Base-by-base conservation (phyloP, 2,113 vertebrate species). In the Leucoraja erinaceus region DNA sequence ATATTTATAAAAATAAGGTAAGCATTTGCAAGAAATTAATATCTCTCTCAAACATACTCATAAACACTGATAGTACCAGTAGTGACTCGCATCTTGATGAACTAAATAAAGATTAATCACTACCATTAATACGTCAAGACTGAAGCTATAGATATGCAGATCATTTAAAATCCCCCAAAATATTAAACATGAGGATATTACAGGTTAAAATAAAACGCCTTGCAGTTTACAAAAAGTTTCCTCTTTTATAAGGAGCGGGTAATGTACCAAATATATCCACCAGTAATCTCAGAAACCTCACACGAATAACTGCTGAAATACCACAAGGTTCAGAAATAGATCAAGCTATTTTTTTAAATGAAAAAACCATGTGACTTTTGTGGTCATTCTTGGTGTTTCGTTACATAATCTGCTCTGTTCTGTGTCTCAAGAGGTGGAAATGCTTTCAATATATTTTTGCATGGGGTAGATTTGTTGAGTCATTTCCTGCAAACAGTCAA, bases 301-400 rank as follows among this genome's bases (percentile, higher is more conserved):
- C 20, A 84, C 12, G 25, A 84, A 84, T 59, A 18, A 84, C 81
- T 56, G 81, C 22, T 90, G n/a, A 68, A 18, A 22, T 28, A 56
- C 16, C 8, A 68, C n/a, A 66, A n/a, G n/a, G 28, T 66, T 66
- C 7, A 63, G 28, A 70, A 90, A 90, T 38, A 90, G 5, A 28
- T 18, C 66, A 72, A 90, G 18, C 5, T 47, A 33, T 38, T 90
- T 90, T 59, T 33, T 70, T 18, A 25, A n/a, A 90, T 22, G 20
- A 66, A 38, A 90, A 90, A 31, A 6, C 22, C 56, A 86, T 86
- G 56, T 90, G 88, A 90, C 16, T 90, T n/a, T 66, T 88, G 38
- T 88, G 14, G 28, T 88, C 12, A 31, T 66, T 70, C 88, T 25
- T 68, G 12, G 16, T 38, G 18, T 70, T 90, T 90, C 56, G 20